A percentile compares a stretch with the other conserved stretches of the same genome.
These are phyloP conservation scores for Drosophila subobscura DNA, from an alignment of 1,140 invertebrate genomes.

Conservation along the genomic window DNA sequence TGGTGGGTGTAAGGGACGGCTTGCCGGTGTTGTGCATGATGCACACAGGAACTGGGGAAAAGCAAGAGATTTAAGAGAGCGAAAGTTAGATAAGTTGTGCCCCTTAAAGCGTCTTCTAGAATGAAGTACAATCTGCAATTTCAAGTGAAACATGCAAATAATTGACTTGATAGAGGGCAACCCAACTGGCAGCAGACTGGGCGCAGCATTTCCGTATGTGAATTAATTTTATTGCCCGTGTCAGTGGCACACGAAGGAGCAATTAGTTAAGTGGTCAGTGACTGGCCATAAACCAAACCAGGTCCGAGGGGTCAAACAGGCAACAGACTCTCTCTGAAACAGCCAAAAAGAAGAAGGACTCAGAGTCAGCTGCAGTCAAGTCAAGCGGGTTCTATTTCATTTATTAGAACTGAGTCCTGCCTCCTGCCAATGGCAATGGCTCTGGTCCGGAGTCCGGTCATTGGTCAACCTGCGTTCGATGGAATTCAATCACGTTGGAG, in stretches of 20 bases:
- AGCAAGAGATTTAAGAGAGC: neutral
- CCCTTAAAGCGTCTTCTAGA: neutral
- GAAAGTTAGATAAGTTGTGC: neutral
- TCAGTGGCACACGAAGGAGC: conserved; percentile 73
- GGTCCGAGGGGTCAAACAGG: conserved; percentile 12
- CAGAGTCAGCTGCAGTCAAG: conserved; percentile 51
- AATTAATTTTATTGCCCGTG: conserved; percentile 75
- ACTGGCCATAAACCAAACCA: conserved; percentile 74
- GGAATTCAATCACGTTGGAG: conserved; percentile 80
- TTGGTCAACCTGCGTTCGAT: conserved; percentile 74
- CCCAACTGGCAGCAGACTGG: conserved; percentile 10
- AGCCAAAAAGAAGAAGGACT: conserved; percentile 14
- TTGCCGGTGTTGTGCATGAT: conserved; percentile 76
- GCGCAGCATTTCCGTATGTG: neutral
- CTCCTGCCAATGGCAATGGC: neutral
- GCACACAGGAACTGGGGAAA: conserved; percentile 70
- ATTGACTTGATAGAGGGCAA: conserved; percentile 33
- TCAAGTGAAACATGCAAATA: conserved; percentile 42
- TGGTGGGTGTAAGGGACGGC: conserved; percentile 66
- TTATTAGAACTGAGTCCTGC: conserved; percentile 56
- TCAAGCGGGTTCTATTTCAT: conserved; percentile 71
- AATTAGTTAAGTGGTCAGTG: conserved; percentile 79
- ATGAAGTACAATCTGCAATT: conserved; percentile 3
- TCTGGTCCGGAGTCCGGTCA: conserved; percentile 14
- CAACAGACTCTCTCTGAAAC: conserved; percentile 65